A percentile compares a stretch with the other conserved stretches of the same genome.
Conservation (phyloP, 2,113 vertebrate genomes). For the Pavo muticus region DNA sequence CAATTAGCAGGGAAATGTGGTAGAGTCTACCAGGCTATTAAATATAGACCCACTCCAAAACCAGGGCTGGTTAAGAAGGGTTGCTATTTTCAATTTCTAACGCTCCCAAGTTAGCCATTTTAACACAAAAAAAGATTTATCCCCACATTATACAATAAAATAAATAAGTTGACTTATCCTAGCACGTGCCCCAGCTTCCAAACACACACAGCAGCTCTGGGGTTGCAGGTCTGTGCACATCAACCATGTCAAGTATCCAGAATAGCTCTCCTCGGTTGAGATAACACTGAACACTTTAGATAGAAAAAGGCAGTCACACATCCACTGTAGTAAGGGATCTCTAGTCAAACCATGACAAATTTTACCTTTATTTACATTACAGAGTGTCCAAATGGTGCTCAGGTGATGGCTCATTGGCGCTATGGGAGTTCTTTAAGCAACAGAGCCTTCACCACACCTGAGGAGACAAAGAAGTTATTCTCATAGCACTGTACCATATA, state of each 20-base stretch:
- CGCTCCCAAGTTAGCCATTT: background rate
- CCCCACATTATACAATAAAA: background rate
- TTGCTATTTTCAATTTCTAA: background rate
- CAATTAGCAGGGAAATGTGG: slow-evolving; percentile 2
- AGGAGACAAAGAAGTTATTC: slow-evolving; percentile 21
- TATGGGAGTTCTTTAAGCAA: background rate
- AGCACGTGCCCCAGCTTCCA: background rate
- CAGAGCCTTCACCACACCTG: background rate
- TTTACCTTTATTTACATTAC: slow-evolving; percentile 29
- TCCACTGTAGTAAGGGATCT: background rate
- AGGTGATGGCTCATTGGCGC: background rate
- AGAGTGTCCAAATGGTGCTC: background rate
- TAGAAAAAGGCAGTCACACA: background rate
- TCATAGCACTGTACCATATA: background rate
- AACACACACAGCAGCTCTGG: background rate
- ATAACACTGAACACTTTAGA: background rate
- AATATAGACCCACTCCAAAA: background rate
- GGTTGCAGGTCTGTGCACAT: background rate
- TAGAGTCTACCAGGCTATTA: background rate
- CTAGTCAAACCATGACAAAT: background rate
- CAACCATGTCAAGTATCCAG: background rate
- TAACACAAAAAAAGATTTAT: background rate
- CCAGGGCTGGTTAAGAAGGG: background rate
- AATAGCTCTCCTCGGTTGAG: background rate
- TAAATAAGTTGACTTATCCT: background rate